Evolutionary conservation across 2,113 vertebrate genomes (phyloP).

Genomic region (Otis tarda): DNA sequence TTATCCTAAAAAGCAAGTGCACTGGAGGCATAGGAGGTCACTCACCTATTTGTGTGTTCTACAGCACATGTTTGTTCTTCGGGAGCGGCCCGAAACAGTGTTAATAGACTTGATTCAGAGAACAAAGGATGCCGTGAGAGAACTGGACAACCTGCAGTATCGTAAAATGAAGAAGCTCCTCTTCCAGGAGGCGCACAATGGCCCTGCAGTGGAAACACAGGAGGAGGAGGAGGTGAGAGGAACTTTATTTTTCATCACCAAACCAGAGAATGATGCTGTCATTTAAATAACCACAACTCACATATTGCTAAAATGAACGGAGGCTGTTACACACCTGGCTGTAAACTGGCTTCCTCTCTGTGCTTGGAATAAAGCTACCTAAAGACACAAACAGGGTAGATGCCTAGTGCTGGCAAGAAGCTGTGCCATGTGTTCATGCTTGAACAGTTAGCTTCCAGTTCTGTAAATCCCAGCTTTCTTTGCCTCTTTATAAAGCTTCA

Average conservation of each 20-base stretch:
- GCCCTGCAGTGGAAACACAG: conserved; percentile 89
- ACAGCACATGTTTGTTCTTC: conserved; percentile 96
- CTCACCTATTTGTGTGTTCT: conserved; percentile 10
- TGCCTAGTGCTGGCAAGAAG: conserved; percentile 11
- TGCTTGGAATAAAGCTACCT: conserved; percentile 15
- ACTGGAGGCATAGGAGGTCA: neutral
- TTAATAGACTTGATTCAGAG: conserved; percentile 96
- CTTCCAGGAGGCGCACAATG: conserved; percentile 97
- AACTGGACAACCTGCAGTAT: conserved; percentile 98
- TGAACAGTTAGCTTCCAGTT: conserved; percentile 8
- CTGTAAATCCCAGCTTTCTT: neutral
- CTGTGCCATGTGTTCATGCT: neutral
- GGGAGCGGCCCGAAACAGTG: conserved; percentile 93
- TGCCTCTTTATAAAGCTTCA: neutral
- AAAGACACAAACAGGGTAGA: conserved; percentile 10
- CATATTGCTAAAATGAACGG: neutral
- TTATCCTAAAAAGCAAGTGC: neutral
- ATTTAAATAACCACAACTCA: neutral
- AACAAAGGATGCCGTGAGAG: conserved; percentile 97
- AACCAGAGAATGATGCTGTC: neutral
- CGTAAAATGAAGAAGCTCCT: conserved; percentile 99
- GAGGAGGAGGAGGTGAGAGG: conserved; percentile 94
- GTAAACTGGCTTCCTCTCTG: neutral
- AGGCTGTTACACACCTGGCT: neutral
- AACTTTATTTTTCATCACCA: neutral